Percentiles rank a stretch among this genome's conserved stretches.
phyloP scores from a whole-genome alignment of 2,113 vertebrate species.

The Psophia crepitans region DNA sequence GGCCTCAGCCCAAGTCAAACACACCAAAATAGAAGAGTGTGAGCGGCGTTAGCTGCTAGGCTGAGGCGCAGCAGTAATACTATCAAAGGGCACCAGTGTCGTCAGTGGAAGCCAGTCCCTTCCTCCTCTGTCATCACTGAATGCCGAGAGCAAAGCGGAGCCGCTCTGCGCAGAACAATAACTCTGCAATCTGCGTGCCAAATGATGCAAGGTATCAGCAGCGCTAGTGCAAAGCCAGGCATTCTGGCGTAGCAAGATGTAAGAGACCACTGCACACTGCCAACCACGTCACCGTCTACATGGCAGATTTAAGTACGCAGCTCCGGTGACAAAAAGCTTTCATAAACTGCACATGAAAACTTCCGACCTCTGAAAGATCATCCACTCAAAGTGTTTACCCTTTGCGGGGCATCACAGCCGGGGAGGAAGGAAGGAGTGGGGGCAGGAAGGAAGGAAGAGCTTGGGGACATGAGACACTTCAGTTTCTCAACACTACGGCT shows the following conservation, averaged over 20 bases:
- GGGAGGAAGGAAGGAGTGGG: neutral
- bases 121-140: slow-evolving; percentile 24
- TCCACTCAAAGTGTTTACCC: neutral
- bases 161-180: neutral
- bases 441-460: neutral
- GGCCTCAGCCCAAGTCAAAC: neutral
- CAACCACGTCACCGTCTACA: neutral
- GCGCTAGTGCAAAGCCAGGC: neutral
- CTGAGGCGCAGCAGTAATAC: neutral
- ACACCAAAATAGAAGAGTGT: neutral
- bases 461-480: neutral
- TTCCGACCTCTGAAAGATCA: neutral
- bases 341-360: neutral
- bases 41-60: neutral
- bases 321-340: neutral
- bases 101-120: slow-evolving; percentile 16
- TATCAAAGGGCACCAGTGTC: neutral
- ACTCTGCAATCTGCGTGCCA: neutral
- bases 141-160: neutral
- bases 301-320: fast-evolving
- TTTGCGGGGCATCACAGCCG: neutral
- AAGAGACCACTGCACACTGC: fast-evolving
- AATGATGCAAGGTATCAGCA: neutral
- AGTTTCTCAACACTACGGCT: neutral
- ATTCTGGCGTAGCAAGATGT: neutral